Percentiles rank a stretch among this genome's conserved stretches.
Evolutionary conservation across 2,113 vertebrate species (phyloP).

Genomic region (Tylochromis polylepis): DNA sequence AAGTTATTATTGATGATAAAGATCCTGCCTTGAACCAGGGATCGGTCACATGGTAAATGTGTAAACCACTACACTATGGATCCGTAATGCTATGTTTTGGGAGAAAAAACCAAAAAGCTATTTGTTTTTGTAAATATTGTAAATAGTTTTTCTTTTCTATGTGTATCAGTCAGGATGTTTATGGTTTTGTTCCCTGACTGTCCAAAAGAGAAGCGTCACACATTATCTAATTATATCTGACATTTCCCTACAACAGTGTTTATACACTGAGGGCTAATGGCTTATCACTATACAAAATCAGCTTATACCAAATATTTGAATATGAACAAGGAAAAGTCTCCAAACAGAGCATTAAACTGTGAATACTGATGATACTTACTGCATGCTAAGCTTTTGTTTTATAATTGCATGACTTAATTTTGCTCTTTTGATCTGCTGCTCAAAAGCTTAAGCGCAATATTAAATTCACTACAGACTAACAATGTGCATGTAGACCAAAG

Average conservation of each 20-base stretch:
- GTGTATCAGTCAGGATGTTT: neutral
- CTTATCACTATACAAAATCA: neutral
- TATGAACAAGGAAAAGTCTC: neutral
- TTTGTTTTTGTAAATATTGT: no score
- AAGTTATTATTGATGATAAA: no score
- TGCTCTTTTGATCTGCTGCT: neutral
- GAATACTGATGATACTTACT: neutral
- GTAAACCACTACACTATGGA: no score
- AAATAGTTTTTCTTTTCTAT: neutral
- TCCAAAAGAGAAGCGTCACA: neutral
- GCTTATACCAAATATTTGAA: neutral
- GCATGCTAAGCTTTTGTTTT: neutral
- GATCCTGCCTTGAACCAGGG: no score
- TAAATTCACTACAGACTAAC: neutral
- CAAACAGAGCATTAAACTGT: neutral
- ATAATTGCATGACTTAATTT: neutral
- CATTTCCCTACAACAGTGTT: neutral
- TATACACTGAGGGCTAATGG: neutral
- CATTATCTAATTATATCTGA: no score
- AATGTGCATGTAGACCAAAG: neutral
- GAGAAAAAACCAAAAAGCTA: no score
- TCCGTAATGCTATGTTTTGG: no score
- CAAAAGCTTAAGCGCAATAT: neutral
- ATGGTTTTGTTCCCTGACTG: neutral
- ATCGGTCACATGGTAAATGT: no score